Base-by-base conservation (phyloP, 2,797 vertebrate species). In the Dipus sagitta region DNA sequence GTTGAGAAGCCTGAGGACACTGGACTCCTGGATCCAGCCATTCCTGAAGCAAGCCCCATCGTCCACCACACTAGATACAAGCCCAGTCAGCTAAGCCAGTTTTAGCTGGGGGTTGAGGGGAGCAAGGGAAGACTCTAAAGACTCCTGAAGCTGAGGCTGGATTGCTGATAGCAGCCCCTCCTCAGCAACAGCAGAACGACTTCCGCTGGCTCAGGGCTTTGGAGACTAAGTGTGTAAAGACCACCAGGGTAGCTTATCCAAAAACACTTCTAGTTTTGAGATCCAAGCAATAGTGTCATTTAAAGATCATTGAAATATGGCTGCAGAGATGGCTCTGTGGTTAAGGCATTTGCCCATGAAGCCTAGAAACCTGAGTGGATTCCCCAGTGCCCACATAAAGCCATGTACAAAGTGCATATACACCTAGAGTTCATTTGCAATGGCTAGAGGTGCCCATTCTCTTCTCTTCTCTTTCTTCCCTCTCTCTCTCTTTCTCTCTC, bases 261-360 rank as follows among this genome's bases (percentile, higher is more conserved):
- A 70, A 65, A 93, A 71, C 32, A 12, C 60, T 75, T 65, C 75
- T 79, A 38, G 78, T 32, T 81, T 85, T 85, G 62, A 88, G 28
- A 92, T 23, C 58, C 68, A 87, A 80, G 58, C 32, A 71, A 54
- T 38, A 86, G 65, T 70, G 58, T 74, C 68, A 34, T 74, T 52
- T 24, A 38, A 86, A 86, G 95, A 47, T 15, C 24, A 24, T 47
- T 78, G 26, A 70, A 60, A 47, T 11, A 47, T 5, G 47, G 47
- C 47, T 47, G 47, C 6, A 47, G 47, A 47, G 47, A 47, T 47
- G 47, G 47, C 47, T 47, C 47, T 9, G 47, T 47, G 47, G 47
- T 47, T 47, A 47, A 47, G 47, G 47, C 47, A 47, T 47, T 47
- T 47, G 47, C 47, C 47, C 47, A 11, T 47, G 47, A 47, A 47